Base-by-base conservation (phyloP, 2,797 vertebrate genomes). In the Ammospiza maritima region DNA sequence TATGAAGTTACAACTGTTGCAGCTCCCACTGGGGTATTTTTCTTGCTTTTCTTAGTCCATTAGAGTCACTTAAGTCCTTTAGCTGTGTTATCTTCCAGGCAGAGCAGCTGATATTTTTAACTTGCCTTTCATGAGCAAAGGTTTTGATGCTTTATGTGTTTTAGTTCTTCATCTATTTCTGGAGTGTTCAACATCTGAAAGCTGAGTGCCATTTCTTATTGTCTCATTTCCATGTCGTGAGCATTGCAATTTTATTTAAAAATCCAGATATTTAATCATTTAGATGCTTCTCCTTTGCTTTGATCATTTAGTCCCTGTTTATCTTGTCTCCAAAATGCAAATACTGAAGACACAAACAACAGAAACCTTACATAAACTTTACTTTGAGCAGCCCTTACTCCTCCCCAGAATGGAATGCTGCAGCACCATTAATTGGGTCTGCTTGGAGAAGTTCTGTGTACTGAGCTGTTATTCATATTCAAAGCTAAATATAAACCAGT, bases 401-500 rank as follows among this genome's bases (percentile, higher is more conserved):
- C 57, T 44, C 64, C 79, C 51, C 57, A 34, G 42, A 29, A 9
- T 45, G 42, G 71, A 84, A 40, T 72, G 73, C 81, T n/a, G 71
- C 86, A 45, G 6, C 22, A 9, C 58, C 1, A 0, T 73, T 95
- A 95, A 89, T 85, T 95, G 90, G 69, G 82, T 90, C 72, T 93
- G 38, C 90, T 83, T 30, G 2, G 93, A 87, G 88, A 94, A 82
- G 90, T 89, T 93, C 89, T 85, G 82, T 82, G 94, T 92, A 6
- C 45, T 79, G 78, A 83, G 85, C 62, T 88, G 86, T 95, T 96
- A 92, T 79, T 90, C 92, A 72, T 42, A 93, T 82, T 74, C 90
- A 83, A 91, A 93, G 95, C 76, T 96, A 92, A 96, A 96, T 96
- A 93, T 94, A 93, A 85, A 85, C 65, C 44, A 69, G 62, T 73